These are phyloP conservation scores for Dromius quadrimaculatus DNA, from an alignment of 2,888 invertebrate species.

Conservation along the genomic window DNA sequence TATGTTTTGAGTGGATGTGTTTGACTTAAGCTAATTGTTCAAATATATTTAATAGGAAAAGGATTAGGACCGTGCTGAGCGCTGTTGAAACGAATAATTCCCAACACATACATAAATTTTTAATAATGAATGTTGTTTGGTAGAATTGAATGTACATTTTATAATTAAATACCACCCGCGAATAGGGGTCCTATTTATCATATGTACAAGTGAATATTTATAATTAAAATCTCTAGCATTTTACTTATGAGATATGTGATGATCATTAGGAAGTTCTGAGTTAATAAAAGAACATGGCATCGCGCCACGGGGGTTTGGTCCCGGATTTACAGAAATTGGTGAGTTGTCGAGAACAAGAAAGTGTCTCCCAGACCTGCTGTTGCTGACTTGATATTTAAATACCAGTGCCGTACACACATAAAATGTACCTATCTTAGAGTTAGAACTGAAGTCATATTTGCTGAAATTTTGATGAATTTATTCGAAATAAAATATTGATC, in stretches of 20 bases:
- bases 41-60: constrained; percentile 10
- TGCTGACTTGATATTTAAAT: background rate
- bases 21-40: constrained; percentile 9
- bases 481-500: too few relatives aligned
- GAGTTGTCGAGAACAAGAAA: background rate
- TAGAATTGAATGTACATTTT: constrained; percentile 40
- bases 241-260: constrained; percentile 47
- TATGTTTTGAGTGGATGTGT: constrained; percentile 24
- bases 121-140: constrained; percentile 35
- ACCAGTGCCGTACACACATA: background rate
- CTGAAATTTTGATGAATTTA: too few relatives aligned
- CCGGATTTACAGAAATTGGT: constrained; percentile 28
- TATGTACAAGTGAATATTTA: constrained; percentile 39
- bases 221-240: constrained; percentile 45
- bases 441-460: too few relatives aligned
- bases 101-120: constrained; percentile 32
- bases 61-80: constrained; percentile 27
- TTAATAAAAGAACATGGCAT: constrained; percentile 36
- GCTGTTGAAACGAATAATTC: constrained; percentile 17
- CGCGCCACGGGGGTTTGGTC: constrained; percentile 16
- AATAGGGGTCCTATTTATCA: constrained; percentile 44
- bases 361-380: background rate
- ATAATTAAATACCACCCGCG: constrained; percentile 46
- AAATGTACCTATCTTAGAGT: too few relatives aligned
- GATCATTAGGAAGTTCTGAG: constrained; percentile 46